phyloP scores from a whole-genome alignment of 64 coral and sea anemone genomes.

The Platygyra sinensis region DNA sequence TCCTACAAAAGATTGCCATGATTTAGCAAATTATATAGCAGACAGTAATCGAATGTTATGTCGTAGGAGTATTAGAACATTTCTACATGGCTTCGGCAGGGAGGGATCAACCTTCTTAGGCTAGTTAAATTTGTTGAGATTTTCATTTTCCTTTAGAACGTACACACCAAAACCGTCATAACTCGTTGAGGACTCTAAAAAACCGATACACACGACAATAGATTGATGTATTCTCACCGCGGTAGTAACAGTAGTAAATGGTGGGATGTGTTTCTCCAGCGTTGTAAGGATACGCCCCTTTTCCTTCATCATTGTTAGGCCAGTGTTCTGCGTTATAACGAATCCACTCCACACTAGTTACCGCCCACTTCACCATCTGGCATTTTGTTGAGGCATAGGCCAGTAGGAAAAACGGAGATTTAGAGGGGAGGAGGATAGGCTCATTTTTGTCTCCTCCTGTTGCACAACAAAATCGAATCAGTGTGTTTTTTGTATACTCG shows the following conservation, averaged over 20 bases:
- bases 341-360: conserved; percentile 35
- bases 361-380: conserved; percentile 59
- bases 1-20: conserved; percentile 19
- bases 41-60: too few species aligned
- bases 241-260: conserved; percentile 58
- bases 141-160: too few species aligned
- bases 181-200: background rate
- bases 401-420: conserved; percentile 43
- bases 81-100: too few species aligned
- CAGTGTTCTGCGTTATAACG: conserved; percentile 15
- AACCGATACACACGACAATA: background rate
- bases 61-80: too few species aligned
- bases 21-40: background rate
- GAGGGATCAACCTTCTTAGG: too few species aligned
- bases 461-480: conserved; percentile 33
- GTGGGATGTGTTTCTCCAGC: background rate
- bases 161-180: too few species aligned
- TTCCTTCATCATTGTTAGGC: background rate
- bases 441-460: conserved; percentile 1
- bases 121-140: too few species aligned
- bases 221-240: conserved; percentile 6
- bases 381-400: conserved; percentile 33
- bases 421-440: conserved; percentile 15
- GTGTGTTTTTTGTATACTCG: background rate
- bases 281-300: background rate